Percentiles rank a stretch among this genome's conserved stretches.
Conservation (phyloP, 1,140 invertebrate genomes). For the Rhynchophorus ferrugineus region DNA sequence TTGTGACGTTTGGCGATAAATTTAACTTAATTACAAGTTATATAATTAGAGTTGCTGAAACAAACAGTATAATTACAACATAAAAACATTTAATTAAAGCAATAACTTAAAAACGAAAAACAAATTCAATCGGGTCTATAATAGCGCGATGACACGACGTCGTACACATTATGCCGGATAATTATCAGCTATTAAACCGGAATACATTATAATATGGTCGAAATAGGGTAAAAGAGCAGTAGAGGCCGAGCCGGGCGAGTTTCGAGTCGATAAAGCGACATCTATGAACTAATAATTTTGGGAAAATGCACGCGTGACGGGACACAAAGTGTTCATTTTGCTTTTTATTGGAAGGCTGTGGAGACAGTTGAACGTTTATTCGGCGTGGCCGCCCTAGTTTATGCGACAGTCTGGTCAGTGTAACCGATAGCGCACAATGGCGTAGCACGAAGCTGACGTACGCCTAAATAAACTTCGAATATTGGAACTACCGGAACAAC, state of each 20-base stretch:
- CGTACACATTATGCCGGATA: conserved; percentile 6
- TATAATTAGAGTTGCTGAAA: no score
- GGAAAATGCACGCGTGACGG: conserved; percentile 21
- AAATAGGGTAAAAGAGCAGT: conserved; percentile 15
- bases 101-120: no score
- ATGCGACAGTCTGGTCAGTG: conserved; percentile 17
- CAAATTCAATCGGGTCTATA: no score
- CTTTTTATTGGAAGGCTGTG: conserved; percentile 20
- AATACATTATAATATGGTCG: conserved; percentile 8
- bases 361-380: conserved; percentile 24
- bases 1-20: no score
- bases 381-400: conserved; percentile 14
- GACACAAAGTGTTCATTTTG: conserved; percentile 23
- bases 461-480: no score
- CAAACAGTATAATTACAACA: neutral
- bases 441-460: no score
- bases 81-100: no score
- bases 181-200: conserved; percentile 8
- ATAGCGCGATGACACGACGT: conserved; percentile 3
- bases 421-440: conserved; percentile 9
- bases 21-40: no score
- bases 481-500: no score
- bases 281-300: conserved; percentile 22
- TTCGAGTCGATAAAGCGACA: conserved; percentile 18
- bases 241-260: conserved; percentile 3